Base-by-base conservation (phyloP, 64 coral and sea anemone genomes). In the Stylophora pistillata region DNA sequence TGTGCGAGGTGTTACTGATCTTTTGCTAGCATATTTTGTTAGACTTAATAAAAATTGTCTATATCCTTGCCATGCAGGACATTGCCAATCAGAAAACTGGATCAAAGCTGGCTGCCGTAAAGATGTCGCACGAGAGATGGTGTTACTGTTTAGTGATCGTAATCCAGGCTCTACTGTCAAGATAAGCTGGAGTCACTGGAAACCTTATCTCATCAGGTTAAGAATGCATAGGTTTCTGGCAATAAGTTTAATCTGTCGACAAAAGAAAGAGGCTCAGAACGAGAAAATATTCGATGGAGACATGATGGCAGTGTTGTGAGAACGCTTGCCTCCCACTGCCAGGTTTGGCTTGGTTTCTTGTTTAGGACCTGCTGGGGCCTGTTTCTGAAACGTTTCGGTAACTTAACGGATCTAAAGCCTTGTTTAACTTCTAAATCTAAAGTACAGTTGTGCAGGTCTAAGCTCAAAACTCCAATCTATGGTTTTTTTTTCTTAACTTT, bases 71-170 rank as follows among this genome's bases (percentile, higher is more conserved):
- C 80, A 69, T 33, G 21, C 80, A 69, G 62, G 21, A 23, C 1
- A 25, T 68, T 53, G 62, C 61, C 32, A 65, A 6, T 27, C 21
- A 68, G 26, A 14, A 13, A 84, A 63, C 11, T 84, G 80, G 60
- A 33, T 69, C 62, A 84, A 70, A 37, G 69, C 53, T 41, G 80
- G 80, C 23, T 84, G 80, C 32, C 80, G 80, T 41, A 84, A 84
- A 62, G 80, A 84, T 13, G 0, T 25, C 17, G 80, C 62, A 32
- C 60, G 80, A 68, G 80, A 84, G 53, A 84, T 84, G 80, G 37
- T 84, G 33, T 53, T 84, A 21, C 80, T 84, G 0, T 84, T 84
- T 37, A 84, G 80, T 53, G 80, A 84, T 23, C 80, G 80, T 15
- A 84, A 84, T 62, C 80, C 60, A 14, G 29, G 20, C 5, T 84